Conservation (phyloP, 2,888 invertebrate species). For the Zhuqinia jingwanae region DNA sequence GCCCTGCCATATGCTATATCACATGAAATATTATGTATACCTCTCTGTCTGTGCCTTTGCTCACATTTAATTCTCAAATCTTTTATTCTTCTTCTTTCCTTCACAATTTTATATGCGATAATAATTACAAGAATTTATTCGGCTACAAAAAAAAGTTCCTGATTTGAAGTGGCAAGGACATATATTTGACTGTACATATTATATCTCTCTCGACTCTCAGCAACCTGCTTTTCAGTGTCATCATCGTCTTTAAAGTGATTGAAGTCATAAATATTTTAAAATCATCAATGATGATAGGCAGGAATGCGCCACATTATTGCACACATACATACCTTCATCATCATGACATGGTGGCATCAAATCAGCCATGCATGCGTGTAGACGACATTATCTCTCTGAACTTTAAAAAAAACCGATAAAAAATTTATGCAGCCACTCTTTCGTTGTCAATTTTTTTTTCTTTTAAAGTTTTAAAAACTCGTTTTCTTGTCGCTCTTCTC, state of each 20-base stretch:
- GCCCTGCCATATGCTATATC: too few relatives aligned
- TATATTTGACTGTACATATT: too few relatives aligned
- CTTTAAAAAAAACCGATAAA: not conserved
- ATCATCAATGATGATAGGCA: too few relatives aligned
- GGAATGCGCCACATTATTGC: too few relatives aligned
- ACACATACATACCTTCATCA: too few relatives aligned
- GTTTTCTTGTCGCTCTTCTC: not conserved
- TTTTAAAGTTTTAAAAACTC: not conserved
- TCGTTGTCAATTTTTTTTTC: conserved; percentile 15
- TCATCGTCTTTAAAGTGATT: not conserved
- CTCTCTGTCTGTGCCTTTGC: too few relatives aligned
- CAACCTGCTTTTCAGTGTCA: conserved; percentile 41
- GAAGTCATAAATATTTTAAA: too few relatives aligned
- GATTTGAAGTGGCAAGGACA: conserved; percentile 53
- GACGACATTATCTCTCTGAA: too few relatives aligned
- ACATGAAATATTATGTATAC: not conserved
- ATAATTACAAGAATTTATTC: conserved; percentile 29
- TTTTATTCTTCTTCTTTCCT: not conserved
- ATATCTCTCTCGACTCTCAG: not conserved
- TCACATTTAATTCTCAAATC: not conserved
- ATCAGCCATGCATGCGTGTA: too few relatives aligned
- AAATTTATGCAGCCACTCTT: not conserved
- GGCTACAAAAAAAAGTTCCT: conserved; percentile 13
- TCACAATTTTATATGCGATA: not conserved
- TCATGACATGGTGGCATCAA: too few relatives aligned